phyloP scores from a whole-genome alignment of 2,888 invertebrate genomes.

The Drosophila prostipennis region DNA sequence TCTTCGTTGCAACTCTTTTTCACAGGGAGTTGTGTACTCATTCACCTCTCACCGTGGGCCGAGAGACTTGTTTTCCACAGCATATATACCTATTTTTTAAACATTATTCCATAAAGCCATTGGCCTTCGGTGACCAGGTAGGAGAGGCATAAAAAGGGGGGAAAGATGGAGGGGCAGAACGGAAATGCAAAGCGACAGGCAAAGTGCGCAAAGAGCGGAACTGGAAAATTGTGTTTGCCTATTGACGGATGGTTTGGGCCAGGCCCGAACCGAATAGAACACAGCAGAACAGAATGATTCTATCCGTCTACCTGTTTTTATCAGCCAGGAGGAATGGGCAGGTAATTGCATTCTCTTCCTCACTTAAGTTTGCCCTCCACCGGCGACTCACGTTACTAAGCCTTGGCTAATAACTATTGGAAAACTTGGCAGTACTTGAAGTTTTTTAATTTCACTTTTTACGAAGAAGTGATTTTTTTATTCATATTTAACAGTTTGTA shows the following conservation, averaged over 20 bases:
- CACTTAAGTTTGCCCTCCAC: constrained; percentile 16
- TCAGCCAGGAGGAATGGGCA: not conserved
- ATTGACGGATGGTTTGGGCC: constrained; percentile 57
- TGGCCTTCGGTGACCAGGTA: constrained; percentile 74
- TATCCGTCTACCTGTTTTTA: constrained; percentile 29
- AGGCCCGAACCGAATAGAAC: constrained; percentile 14
- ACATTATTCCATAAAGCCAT: constrained; percentile 61
- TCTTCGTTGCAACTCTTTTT: constrained; percentile 10
- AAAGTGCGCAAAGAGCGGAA: constrained; percentile 59
- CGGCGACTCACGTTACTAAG: constrained; percentile 2
- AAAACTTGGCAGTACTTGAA: not conserved
- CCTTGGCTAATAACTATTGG: not conserved
- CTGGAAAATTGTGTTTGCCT: constrained; percentile 64
- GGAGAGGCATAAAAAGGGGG: not conserved
- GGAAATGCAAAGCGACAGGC: constrained; percentile 75
- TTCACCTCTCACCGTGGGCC: constrained; percentile 22
- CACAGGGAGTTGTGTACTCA: constrained; percentile 10
- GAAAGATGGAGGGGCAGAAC: constrained; percentile 52
- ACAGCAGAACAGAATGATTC: constrained; percentile 7
- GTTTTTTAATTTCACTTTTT: not conserved
- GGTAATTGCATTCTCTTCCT: constrained; percentile 42
- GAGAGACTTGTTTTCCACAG: constrained; percentile 47
- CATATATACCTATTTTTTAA: not conserved
- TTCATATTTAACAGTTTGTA: not conserved
- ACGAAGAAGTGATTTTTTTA: too few relatives aligned